Base-by-base conservation (phyloP, 2,888 invertebrate species). In the Andrena bucephala region DNA sequence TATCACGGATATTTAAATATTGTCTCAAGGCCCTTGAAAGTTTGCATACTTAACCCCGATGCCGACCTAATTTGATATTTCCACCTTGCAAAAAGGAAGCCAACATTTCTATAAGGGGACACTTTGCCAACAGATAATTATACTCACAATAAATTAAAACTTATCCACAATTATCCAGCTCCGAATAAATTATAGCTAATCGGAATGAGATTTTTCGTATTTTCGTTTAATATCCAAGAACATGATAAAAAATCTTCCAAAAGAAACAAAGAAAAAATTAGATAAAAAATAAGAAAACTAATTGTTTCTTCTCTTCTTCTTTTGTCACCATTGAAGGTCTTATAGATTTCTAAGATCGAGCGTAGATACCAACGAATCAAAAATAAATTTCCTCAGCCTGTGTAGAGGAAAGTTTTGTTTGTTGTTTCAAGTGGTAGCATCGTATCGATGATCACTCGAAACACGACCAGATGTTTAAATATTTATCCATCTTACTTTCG, bases 11-110 rank as follows among this genome's bases (percentile, higher is more conserved):
- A 81, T 81, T 81, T 60, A 81, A 81, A 69, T 66, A 81, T 80
- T 87, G 83, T 60, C 79, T 85, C 86, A 75, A 86, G 85, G 79
- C 57, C 59, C 59, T 42, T n/a, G 31, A 63, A 13, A 66, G 36
- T 85, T 77, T 87, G 54, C 85, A 86, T 87, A 79, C 67, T 87
- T 87, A 77, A 85, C 82, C 85, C 71, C 36, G 57, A 10, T 27
- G 57, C 20, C 48, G 72, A 86, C 74, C 72, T 42, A 48, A 70
- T 66, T 65, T 36, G 63, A 24, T 78, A 63, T 81, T 81, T 79
- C 73, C 48, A 81, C 63, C 63, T 63, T 8, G 31, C 48, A 5
- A 36, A 48, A 59, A 79, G 1, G 2, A 57, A 78, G 20, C 24
- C 13, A 36, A 16, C 20, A 59, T 31, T 73, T 59, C 33, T 33